Evolutionary conservation across 2,888 invertebrate genomes (phyloP), one percentile per base, ranked within the genome.

Genomic region (Cyrtodaria siliqua): DNA sequence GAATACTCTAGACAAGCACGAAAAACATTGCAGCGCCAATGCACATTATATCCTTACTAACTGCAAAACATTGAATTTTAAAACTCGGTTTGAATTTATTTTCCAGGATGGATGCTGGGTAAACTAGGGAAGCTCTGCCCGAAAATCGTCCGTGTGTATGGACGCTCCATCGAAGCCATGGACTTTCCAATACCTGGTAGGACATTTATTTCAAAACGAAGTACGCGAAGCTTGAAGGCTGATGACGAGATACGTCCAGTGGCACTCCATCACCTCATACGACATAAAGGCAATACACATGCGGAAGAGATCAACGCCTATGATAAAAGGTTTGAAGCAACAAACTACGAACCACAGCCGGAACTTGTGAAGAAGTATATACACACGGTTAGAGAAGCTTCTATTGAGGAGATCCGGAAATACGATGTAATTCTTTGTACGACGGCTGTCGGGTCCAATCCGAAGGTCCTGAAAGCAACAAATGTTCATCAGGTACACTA

Each of bases 121-220:
- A 79, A 64, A 26, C 75, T 88, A 20, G 82, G 77, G 2, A 42
- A 70, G 0, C 50, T 49, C 16, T 57, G 27, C 16, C 87, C 88
- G 8, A 82, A 84, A 27, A 81, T 91, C 8, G 76, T 91, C 12
- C 78, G 91, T 40, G 83, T 91, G 14, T 91, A 90, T 76, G 86
- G 89, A 9, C 68, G 83, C 23, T 74, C 84, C 0, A 76, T 87
- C 29, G 91, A 87, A 69, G 61, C 75, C 12, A 66, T 76, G n/a
- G 86, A 86, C 27, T 91, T 83, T 60, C 91, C 91, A 0, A 74
- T 89, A 14, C 91, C 91, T 9, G 75, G 82, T 0, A 75, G 79
- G 16, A 74, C 83, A 26, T 70, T 79, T 26, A 52, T 80, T 4
- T 55, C 71, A 2, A 76, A 63, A 23, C 79, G 75, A 26, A 75